Base-by-base conservation (phyloP, 1,140 invertebrate genomes). In the Lordiphosa clarofinis region DNA sequence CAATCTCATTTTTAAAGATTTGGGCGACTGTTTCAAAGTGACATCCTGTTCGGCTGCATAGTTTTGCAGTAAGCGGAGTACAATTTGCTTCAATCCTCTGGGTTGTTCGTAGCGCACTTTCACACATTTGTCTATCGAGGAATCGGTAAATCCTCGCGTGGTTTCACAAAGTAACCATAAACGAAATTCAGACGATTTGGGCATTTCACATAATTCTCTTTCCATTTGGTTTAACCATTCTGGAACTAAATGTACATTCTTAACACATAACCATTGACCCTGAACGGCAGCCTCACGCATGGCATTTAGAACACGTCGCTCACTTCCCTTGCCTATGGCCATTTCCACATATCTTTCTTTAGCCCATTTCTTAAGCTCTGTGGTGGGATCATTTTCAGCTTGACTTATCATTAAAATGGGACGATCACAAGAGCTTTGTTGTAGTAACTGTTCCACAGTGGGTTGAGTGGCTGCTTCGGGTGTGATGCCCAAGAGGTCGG, bases 101-200 rank as follows among this genome's bases (percentile, higher is more conserved):
- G 93, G 92, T 75, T 94, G 94, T 90, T 98, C 96, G 79, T 96
- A 98, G 0, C 95, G 94, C 9, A 98, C 89, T 90, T 98, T 97
- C 1, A 96, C 68, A 37, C 73, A 89, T 40, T 87, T 88, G 19
- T 75, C 81, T 10, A 88, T 39, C 0, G 87, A 52, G 1, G 78
- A 47, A 11, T 87, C 72, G 13, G 71, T 81, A 36, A 89, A 88
- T 3, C 78, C 74, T 1, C 54, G 19, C 0, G 73, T 87, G 0
- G 81, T 90, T 63, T 91, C 91, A 2, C 90, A 91, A 1, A 94
- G 95, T 13, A 96, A 56, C 95, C 95, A 96, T 10, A 97, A 90
- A 13, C 94, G 91, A 73, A 96, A 95, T 42, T 91, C 90, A 33
- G 92, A 89, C 43, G 94, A 90, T 0, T 91, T 91, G 1, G 92